Evolutionary conservation across 2,113 vertebrate species (phyloP), one percentile per base, ranked within the genome.

Genomic region (Perca schrenkii): DNA sequence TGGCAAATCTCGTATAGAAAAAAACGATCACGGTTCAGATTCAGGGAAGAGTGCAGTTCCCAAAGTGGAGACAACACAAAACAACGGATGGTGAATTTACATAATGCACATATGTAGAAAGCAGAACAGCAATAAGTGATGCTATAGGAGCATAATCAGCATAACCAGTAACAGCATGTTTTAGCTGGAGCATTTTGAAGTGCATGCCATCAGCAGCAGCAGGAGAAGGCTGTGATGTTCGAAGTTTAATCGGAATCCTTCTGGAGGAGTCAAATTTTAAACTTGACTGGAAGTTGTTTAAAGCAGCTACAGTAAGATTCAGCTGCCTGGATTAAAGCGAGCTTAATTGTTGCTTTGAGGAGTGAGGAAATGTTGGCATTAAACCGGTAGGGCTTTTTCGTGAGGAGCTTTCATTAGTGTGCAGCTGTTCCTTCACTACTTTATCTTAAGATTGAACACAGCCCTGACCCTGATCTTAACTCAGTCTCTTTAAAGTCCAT

Each of bases 261-360:
- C 15, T 12, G 36, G 11, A 56, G 31, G 36, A 58, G 54, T 28
- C 47, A 21, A 2, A 16, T 40, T 40, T 61, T 31, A 69, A 56
- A 76, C 58, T 63, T 62, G 0, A 47, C 66, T 73, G 22, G 16
- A 43, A 64, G 52, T 47, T 28, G 61, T 74, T 61, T 56, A 72
- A 58, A 82, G 71, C 53, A 0, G 4, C 50, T 13, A 25, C 54
- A 46, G 70, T 19, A 36, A 50, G 52, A 28, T 43, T 53, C 53
- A 49, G 78, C 49, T 74, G 15, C 69, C 54, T 58, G 82, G 79
- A 76, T 84, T 81, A 73, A 74, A 64, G 53, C 16, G 3, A 49
- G 36, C 28, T 49, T 76, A 47, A 69, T 22, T 52, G 21, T 54
- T 63, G 77, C 3, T 74, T 77, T 52, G 40, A 69, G 40, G 31